These are phyloP conservation scores for Podocnemis expansa DNA, from an alignment of 2,113 vertebrate species.

Conservation along the genomic window DNA sequence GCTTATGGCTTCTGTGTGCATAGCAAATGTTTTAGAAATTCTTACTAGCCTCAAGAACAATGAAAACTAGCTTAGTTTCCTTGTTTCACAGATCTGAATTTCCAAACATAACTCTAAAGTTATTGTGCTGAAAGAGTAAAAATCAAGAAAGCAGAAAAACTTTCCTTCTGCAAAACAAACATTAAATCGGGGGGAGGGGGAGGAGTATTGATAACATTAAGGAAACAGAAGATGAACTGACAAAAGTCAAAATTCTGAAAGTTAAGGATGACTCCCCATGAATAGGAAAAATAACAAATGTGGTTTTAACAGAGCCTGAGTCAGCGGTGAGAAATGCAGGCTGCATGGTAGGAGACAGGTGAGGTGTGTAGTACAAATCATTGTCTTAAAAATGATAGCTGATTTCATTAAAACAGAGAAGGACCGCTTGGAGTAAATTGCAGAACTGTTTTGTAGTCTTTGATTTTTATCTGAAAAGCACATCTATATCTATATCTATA, in stretches of 20 bases:
- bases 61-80: not conserved
- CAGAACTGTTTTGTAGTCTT: not conserved
- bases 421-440: not conserved
- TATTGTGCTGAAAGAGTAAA: not conserved
- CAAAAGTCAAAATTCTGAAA: not conserved
- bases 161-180: not conserved
- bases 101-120: not conserved
- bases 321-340: not conserved
- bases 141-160: not conserved
- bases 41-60: not conserved
- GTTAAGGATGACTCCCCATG: not conserved
- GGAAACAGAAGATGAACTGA: not conserved
- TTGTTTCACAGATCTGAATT: not conserved
- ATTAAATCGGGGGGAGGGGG: not conserved
- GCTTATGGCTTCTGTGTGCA: not conserved
- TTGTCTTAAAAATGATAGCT: not conserved
- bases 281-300: not conserved
- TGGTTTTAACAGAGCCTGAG: not conserved
- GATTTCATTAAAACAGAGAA: not conserved
- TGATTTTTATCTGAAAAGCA: not conserved
- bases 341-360: not conserved
- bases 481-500: no score
- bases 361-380: not conserved
- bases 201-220: not conserved
- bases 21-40: not conserved